Conservation (phyloP, 2,888 invertebrate species). For the Ferdinandea cuprea region DNA sequence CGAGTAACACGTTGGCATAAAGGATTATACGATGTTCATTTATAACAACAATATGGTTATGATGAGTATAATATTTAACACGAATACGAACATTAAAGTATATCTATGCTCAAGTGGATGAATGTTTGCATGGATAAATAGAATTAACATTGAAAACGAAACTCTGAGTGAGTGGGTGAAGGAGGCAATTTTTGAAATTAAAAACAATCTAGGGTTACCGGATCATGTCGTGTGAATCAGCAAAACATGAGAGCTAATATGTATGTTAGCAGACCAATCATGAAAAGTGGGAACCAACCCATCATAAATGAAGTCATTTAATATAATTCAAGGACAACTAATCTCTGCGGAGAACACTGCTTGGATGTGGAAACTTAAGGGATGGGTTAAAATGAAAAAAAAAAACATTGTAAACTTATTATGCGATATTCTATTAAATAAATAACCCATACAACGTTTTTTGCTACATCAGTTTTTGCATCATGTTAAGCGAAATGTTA, state of each 20-base stretch:
- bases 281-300: slow-evolving; percentile 4
- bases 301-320: slow-evolving; percentile 11
- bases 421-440: too few species aligned
- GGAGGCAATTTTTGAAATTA: slow-evolving; percentile 28
- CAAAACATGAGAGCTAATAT: neutral
- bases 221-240: slow-evolving; percentile 26
- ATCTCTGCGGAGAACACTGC: neutral
- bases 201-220: slow-evolving; percentile 21
- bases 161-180: neutral
- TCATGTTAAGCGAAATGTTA: too few species aligned
- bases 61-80: slow-evolving; percentile 33
- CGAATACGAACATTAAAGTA: slow-evolving; percentile 26
- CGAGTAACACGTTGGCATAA: slow-evolving; percentile 45
- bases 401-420: too few species aligned
- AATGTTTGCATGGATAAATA: slow-evolving; percentile 8
- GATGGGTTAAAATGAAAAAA: too few species aligned
- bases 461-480: too few species aligned
- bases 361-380: neutral
- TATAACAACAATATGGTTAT: slow-evolving; percentile 10
- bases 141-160: slow-evolving; percentile 50
- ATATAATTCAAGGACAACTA: neutral
- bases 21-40: slow-evolving; percentile 22
- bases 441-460: too few species aligned
- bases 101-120: slow-evolving; percentile 1
- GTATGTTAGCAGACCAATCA: slow-evolving; percentile 9